Percentiles rank a stretch among this genome's conserved stretches.
Evolutionary conservation across 2,888 invertebrate species (phyloP).

Genomic region (Petrolisthes cinctipes): DNA sequence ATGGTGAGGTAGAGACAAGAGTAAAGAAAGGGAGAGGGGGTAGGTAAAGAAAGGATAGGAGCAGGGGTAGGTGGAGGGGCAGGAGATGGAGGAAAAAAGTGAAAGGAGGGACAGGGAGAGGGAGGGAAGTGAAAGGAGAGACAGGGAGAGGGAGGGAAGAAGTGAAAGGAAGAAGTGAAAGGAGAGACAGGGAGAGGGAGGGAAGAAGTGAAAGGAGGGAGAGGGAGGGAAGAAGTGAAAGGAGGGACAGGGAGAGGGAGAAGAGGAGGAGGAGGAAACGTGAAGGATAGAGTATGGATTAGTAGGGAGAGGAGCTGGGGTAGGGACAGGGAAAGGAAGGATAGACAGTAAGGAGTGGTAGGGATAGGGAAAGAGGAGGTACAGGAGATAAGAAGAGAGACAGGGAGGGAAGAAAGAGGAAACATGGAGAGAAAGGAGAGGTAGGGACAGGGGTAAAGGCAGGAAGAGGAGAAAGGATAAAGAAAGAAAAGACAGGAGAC

Average conservation of each 20-base stretch:
- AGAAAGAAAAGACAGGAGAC: neutral
- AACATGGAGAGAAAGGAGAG: neutral
- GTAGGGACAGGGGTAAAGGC: neutral
- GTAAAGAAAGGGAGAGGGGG: neutral
- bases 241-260: neutral
- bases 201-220: neutral
- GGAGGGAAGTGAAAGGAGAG: neutral
- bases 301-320: neutral
- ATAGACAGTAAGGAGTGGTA: neutral
- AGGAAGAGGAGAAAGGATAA: neutral
- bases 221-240: neutral
- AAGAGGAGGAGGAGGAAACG: neutral
- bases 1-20: neutral
- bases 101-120: neutral
- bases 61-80: neutral
- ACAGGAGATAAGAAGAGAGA: neutral
- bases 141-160: neutral
- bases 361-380: neutral
- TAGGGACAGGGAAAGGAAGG: neutral
- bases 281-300: neutral
- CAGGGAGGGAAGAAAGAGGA: neutral
- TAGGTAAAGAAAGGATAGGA: neutral
- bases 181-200: neutral
- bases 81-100: neutral
- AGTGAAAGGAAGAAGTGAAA: neutral